A percentile compares a stretch with the other conserved stretches of the same genome.
These are phyloP conservation scores for Oostethus manadensis DNA, from an alignment of 2,113 vertebrate species.

Conservation along the genomic window DNA sequence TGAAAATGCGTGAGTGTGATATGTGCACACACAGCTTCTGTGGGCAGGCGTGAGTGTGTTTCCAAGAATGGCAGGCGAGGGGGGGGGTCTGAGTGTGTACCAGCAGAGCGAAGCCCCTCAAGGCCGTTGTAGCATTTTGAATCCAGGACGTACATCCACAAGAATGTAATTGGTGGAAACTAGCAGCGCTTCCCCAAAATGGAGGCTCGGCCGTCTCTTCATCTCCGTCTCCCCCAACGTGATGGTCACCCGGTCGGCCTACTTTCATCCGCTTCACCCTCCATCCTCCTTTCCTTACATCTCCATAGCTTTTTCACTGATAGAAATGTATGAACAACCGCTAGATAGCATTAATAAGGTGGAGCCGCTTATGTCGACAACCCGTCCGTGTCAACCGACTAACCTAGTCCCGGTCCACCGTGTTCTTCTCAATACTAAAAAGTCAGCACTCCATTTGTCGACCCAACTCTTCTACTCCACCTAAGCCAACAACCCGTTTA, in stretches of 20 bases:
- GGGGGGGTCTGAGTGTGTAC: constrained; percentile 37
- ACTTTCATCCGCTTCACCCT: constrained; percentile 18
- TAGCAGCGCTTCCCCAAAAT: constrained; percentile 50
- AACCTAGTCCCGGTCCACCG: too few species aligned
- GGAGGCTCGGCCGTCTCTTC: constrained; percentile 41
- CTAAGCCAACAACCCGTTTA: too few species aligned
- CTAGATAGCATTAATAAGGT: too few species aligned
- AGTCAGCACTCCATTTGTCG: too few species aligned
- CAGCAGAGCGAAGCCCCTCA: constrained; percentile 55
- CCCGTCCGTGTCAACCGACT: too few species aligned
- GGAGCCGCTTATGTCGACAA: too few species aligned
- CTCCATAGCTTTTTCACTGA: constrained; percentile 23
- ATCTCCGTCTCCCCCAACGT: constrained; percentile 28
- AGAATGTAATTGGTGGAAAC: constrained; percentile 73
- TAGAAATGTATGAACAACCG: constrained; percentile 7
- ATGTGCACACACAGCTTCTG: constrained; percentile 29
- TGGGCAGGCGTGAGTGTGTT: constrained; percentile 25
- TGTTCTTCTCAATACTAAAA: too few species aligned
- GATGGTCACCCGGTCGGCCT: not conserved
- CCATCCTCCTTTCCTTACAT: constrained; percentile 3
- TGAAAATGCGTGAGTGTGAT: constrained; percentile 42
- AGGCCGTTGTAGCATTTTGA: constrained; percentile 67
- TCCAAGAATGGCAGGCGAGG: constrained; percentile 29
- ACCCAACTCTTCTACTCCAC: too few species aligned
- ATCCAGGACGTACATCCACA: constrained; percentile 64